phyloP scores from a whole-genome alignment of 2,797 vertebrate species.

The Sebastes miniatus region DNA sequence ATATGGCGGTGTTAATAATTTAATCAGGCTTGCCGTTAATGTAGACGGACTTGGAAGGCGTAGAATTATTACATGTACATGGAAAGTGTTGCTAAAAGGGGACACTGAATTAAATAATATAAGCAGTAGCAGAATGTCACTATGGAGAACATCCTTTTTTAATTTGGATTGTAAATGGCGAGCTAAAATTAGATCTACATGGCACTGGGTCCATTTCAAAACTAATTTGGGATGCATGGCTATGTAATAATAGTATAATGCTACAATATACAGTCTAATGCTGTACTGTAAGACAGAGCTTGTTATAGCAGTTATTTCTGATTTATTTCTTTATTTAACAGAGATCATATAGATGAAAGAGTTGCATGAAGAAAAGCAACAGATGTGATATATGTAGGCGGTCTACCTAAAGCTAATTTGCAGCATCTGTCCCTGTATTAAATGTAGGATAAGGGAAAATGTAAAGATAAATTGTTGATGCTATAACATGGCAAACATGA shows the following conservation, averaged over 20 bases:
- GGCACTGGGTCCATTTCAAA: slow-evolving; percentile 22
- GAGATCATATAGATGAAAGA: neutral
- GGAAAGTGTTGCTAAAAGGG: slow-evolving; percentile 3
- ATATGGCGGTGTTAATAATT: neutral
- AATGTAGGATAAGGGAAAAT: neutral
- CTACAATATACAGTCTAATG: neutral
- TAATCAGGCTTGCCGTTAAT: neutral
- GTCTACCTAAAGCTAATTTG: neutral
- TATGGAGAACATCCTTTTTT: slow-evolving; percentile 17
- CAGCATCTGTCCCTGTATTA: neutral
- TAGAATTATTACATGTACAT: neutral
- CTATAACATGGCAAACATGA: neutral
- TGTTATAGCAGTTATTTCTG: neutral
- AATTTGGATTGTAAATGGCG: slow-evolving; percentile 39
- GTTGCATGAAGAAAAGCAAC: neutral
- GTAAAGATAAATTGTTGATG: neutral
- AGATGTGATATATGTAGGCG: neutral
- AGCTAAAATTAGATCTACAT: slow-evolving; percentile 57
- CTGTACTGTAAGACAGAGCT: neutral
- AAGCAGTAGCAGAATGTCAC: slow-evolving; percentile 11
- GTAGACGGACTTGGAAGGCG: neutral
- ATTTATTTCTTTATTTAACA: neutral
- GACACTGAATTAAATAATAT: slow-evolving; percentile 24
- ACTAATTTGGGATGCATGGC: slow-evolving; percentile 40
- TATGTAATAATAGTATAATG: slow-evolving; percentile 6